A percentile compares a stretch with the other conserved stretches of the same genome.
Conservation (phyloP, 1,140 invertebrate genomes). For the Micrasema longulum region DNA sequence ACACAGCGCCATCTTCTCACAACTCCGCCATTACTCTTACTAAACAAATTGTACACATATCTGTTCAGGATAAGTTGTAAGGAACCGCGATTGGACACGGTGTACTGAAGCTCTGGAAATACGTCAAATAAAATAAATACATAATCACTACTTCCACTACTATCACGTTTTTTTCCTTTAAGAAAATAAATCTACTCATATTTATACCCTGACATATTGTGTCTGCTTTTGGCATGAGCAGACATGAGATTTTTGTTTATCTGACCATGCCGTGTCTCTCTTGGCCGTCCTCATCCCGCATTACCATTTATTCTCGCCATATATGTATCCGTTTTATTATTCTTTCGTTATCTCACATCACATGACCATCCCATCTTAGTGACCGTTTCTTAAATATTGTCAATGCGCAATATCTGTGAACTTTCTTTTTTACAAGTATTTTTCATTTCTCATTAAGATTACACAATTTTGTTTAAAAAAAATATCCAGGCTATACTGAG, state of each 20-base stretch:
- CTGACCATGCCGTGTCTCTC: too few species aligned
- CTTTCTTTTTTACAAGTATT: background rate
- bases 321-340: too few species aligned
- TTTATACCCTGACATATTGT: background rate
- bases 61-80: slow-evolving; percentile 54
- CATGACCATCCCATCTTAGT: background rate
- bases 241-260: background rate
- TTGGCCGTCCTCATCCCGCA: too few species aligned
- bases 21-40: slow-evolving; percentile 57
- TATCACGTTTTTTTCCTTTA: background rate
- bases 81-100: slow-evolving; percentile 49
- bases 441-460: background rate
- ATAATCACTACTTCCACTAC: background rate
- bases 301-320: too few species aligned
- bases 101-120: slow-evolving; percentile 48
- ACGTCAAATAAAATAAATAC: background rate
- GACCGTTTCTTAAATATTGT: background rate
- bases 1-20: slow-evolving; percentile 64
- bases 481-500: too few species aligned
- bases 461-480: too few species aligned
- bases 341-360: background rate
- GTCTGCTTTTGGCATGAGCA: background rate
- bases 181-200: background rate
- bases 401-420: background rate
- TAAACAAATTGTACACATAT: slow-evolving; percentile 66